phyloP scores from a whole-genome alignment of 1,140 invertebrate genomes.

The Rhopalosiphum maidis region DNA sequence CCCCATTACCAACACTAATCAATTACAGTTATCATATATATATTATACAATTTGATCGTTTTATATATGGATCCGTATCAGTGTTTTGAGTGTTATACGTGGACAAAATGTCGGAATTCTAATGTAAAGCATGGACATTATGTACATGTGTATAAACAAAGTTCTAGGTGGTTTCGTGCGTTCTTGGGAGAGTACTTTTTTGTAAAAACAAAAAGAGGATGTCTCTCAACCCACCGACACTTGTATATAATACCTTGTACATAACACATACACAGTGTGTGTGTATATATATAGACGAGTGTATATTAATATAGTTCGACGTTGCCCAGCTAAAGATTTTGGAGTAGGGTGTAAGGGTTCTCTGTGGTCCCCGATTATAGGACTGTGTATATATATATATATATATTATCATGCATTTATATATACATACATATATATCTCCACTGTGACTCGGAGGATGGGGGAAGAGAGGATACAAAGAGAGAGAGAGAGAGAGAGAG shows the following conservation, averaged over 20 bases:
- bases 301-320: slow-evolving; percentile 6
- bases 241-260: background rate
- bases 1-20: no score
- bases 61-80: background rate
- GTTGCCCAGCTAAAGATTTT: background rate
- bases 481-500: background rate
- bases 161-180: background rate
- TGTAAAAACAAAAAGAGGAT: background rate
- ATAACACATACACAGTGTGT: background rate
- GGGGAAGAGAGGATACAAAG: background rate
- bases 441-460: background rate
- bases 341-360: background rate
- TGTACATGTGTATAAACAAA: background rate
- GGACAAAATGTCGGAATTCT: background rate
- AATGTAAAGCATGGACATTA: background rate
- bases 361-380: background rate
- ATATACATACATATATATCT: background rate
- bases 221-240: background rate
- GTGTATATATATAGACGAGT: background rate
- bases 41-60: background rate
- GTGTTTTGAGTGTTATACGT: background rate
- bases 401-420: background rate
- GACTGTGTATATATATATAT: background rate
- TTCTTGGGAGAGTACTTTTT: background rate
- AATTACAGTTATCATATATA: background rate